A percentile compares a stretch with the other conserved stretches of the same genome.
These are phyloP conservation scores for Pseudococcus longispinus DNA, from an alignment of 2,888 invertebrate genomes.

Conservation along the genomic window DNA sequence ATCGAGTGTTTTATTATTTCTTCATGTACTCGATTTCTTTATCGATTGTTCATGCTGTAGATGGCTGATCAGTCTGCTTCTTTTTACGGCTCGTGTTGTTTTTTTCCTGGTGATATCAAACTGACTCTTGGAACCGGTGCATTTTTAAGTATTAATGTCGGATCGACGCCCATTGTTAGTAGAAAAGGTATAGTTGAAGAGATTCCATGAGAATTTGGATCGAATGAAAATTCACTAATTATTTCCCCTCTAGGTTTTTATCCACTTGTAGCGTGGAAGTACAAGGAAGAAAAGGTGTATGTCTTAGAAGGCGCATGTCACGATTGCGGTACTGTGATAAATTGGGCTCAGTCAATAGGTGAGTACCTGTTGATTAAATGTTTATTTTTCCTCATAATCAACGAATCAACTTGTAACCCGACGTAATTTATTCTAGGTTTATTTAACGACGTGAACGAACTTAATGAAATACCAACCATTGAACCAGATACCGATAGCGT, in stretches of 20 bases:
- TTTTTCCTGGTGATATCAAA: conserved; percentile 79
- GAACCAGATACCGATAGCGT: conserved; percentile 78
- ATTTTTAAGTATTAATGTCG: conserved; percentile 86
- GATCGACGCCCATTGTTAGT: conserved; percentile 61
- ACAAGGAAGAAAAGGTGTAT: conserved; percentile 70
- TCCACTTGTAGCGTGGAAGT: conserved; percentile 89
- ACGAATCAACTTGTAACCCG: not conserved
- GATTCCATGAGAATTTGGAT: not conserved
- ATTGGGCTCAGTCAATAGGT: conserved; percentile 82
- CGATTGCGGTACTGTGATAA: conserved; percentile 86
- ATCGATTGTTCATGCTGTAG: conserved; percentile 63
- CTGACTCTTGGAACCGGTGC: conserved; percentile 91
- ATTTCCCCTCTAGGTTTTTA: conserved; percentile 67
- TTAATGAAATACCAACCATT: conserved; percentile 72
- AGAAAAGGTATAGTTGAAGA: conserved; percentile 33
- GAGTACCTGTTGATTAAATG: conserved; percentile 60
- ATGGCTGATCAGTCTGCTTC: conserved; percentile 90
- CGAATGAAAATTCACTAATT: not conserved
- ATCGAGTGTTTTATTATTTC: not conserved
- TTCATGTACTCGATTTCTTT: not conserved
- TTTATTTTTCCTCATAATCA: not conserved
- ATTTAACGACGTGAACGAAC: conserved; percentile 70
- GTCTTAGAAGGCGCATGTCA: conserved; percentile 86
- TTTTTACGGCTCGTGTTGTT: conserved; percentile 86
- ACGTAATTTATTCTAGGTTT: conserved; percentile 2